phyloP scores from a whole-genome alignment of 2,888 invertebrate species.

The Eudemis profundana region DNA sequence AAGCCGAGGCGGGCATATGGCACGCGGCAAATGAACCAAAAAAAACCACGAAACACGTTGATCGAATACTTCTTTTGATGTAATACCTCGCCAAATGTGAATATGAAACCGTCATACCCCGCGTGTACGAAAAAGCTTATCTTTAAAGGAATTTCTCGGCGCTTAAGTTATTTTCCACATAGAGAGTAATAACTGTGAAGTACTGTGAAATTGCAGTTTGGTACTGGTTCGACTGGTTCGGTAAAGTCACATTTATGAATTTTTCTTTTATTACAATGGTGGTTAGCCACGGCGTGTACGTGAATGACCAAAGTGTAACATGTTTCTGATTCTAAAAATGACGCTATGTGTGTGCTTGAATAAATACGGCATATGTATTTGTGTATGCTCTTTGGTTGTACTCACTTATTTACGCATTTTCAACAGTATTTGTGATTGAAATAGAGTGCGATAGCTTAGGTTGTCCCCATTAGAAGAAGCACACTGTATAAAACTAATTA shows the following conservation, averaged over 20 bases:
- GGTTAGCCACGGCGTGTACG: not conserved
- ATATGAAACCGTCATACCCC: conserved; percentile 61
- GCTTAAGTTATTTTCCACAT: not conserved
- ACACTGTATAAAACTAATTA: too few species aligned
- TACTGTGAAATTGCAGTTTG: conserved; percentile 3
- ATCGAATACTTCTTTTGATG: conserved; percentile 75
- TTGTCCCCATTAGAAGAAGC: too few species aligned
- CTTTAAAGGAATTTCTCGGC: not conserved
- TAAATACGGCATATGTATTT: too few species aligned
- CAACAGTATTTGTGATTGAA: too few species aligned
- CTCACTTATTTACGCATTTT: too few species aligned
- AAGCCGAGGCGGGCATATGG: conserved; percentile 62
- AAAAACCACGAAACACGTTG: conserved; percentile 65
- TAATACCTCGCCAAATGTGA: conserved; percentile 63
- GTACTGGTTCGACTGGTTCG: too few species aligned
- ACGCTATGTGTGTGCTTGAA: too few species aligned
- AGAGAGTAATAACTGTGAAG: not conserved
- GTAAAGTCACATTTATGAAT: not conserved
- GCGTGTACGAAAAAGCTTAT: not conserved
- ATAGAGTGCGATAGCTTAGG: too few species aligned
- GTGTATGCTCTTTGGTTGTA: too few species aligned
- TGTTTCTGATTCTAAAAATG: too few species aligned
- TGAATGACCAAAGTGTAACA: too few species aligned
- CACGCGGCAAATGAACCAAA: conserved; percentile 76
- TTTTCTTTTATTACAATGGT: not conserved